These are phyloP conservation scores for Anniella stebbinsi DNA, from an alignment of 2,797 vertebrate genomes.

Conservation along the genomic window DNA sequence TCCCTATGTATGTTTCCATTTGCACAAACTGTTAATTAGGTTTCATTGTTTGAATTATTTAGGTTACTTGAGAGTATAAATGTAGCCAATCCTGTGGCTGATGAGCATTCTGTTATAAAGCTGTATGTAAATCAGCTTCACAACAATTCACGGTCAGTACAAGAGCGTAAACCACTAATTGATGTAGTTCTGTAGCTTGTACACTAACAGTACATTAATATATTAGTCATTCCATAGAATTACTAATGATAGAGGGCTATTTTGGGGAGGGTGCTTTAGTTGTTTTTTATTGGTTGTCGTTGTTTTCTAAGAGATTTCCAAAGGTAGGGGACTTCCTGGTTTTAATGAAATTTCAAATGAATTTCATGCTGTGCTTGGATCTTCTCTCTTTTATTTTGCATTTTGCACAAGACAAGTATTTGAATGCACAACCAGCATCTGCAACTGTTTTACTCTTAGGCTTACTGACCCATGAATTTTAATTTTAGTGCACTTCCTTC, in stretches of 20 bases:
- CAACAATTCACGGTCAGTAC: constrained; percentile 80
- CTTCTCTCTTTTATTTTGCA: constrained; percentile 53
- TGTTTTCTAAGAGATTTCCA: not conserved
- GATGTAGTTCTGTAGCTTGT: constrained; percentile 62
- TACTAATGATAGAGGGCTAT: constrained; percentile 59
- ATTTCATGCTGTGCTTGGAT: constrained; percentile 59
- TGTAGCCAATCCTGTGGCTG: constrained; percentile 78
- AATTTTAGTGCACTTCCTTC: not conserved
- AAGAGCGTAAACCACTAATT: constrained; percentile 71
- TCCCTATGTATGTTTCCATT: constrained; percentile 51
- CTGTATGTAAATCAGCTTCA: constrained; percentile 82
- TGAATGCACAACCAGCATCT: not conserved
- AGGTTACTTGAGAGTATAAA: constrained; percentile 80
- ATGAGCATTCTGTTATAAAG: constrained; percentile 83
- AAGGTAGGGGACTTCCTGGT: constrained; percentile 49
- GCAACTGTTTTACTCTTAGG: not conserved
- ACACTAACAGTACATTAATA: constrained; percentile 68
- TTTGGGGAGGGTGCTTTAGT: not conserved
- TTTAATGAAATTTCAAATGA: constrained; percentile 65
- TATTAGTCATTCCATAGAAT: constrained; percentile 52
- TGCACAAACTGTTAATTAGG: constrained; percentile 70
- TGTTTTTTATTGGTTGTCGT: not conserved
- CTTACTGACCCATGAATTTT: not conserved
- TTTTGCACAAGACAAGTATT: constrained; percentile 55
- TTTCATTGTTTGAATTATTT: constrained; percentile 80